Percentiles rank a stretch among this genome's conserved stretches.
Conservation (phyloP, 2,888 invertebrate genomes). For the Bellardia pandia region DNA sequence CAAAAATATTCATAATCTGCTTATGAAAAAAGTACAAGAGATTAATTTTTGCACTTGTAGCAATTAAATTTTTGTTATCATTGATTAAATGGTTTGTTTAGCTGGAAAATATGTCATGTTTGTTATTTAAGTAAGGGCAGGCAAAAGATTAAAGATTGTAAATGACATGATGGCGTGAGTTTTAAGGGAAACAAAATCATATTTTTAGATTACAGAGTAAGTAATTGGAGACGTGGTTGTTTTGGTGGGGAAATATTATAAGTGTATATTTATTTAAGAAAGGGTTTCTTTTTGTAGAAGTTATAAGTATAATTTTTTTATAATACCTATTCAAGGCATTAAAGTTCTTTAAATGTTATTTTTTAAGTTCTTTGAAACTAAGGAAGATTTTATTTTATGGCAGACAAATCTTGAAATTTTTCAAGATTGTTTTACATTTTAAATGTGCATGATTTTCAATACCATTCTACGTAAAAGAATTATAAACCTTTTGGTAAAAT, state of each 20-base stretch:
- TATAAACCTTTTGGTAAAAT: too few relatives aligned
- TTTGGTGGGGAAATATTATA: neutral
- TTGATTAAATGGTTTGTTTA: slow-evolving; percentile 49
- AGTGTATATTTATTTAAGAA: too few relatives aligned
- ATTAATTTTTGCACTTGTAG: slow-evolving; percentile 63
- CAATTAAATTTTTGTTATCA: slow-evolving; percentile 48
- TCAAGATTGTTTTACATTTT: too few relatives aligned
- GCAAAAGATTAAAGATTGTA: slow-evolving; percentile 22
- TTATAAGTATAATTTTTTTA: too few relatives aligned
- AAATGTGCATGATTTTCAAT: too few relatives aligned
- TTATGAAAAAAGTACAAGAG: neutral
- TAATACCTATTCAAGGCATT: too few relatives aligned
- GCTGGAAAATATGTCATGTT: slow-evolving; percentile 41
- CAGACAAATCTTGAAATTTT: too few relatives aligned
- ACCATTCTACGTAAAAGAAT: too few relatives aligned
- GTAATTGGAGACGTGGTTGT: neutral
- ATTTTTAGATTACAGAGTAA: neutral
- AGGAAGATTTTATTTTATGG: too few relatives aligned
- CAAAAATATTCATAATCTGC: neutral
- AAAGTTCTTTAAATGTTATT: too few relatives aligned
- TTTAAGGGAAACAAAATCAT: neutral
- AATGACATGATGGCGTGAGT: slow-evolving; percentile 10
- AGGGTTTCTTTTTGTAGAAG: too few relatives aligned
- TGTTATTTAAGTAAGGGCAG: slow-evolving; percentile 10
- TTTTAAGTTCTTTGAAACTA: too few relatives aligned